Conservation (phyloP, 2,888 invertebrate genomes). For the Cosmopolites sordidus region DNA sequence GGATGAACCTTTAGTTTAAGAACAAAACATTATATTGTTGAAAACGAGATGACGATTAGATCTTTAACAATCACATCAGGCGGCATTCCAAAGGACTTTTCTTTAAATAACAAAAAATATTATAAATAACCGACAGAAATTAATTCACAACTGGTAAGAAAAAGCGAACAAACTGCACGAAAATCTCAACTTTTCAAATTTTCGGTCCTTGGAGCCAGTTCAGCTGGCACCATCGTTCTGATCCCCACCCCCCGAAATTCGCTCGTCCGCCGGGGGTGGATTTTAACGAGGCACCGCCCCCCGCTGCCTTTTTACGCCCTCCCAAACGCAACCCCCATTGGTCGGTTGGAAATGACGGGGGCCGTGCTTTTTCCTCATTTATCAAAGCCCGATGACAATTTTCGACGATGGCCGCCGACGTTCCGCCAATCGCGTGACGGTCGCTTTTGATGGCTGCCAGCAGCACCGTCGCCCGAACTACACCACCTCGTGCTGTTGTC, state of each 20-base stretch:
- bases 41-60: no score
- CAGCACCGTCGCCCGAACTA: constrained; percentile 21
- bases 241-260: constrained; percentile 15
- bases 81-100: no score
- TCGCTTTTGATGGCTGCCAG: constrained; percentile 34
- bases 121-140: no score
- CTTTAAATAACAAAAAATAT: no score
- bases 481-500: constrained; percentile 29
- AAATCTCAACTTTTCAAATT: no score
- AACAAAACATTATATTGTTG: no score
- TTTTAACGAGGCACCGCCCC: constrained; percentile 41
- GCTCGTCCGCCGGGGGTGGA: constrained; percentile 26
- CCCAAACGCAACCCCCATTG: constrained; percentile 37
- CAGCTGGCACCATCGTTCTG: constrained; percentile 8
- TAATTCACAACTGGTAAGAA: no score
- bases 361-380: constrained; percentile 40
- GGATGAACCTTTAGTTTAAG: no score
- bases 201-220: neutral
- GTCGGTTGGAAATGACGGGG: constrained; percentile 37
- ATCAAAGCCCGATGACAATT: constrained; percentile 43
- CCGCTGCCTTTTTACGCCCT: constrained; percentile 38
- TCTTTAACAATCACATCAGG: no score
- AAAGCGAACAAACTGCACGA: no score
- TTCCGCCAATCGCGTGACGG: constrained; percentile 46
- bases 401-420: constrained; percentile 52